These are phyloP conservation scores for Lepidocolaptes lacrymiger DNA, from an alignment of 2,797 vertebrate genomes.

Conservation along the genomic window DNA sequence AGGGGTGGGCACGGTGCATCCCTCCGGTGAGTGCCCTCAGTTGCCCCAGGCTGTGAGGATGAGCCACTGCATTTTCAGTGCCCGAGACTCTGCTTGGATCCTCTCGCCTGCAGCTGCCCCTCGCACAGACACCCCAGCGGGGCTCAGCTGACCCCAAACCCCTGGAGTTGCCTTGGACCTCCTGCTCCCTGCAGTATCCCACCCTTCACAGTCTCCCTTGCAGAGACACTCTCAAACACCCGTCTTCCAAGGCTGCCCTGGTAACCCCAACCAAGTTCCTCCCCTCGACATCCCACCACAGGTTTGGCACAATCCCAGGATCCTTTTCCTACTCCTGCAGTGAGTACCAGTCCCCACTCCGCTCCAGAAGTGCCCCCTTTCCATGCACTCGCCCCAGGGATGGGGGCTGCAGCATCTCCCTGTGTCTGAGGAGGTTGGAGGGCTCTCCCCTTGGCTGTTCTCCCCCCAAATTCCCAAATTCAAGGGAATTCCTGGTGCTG, in stretches of 20 bases:
- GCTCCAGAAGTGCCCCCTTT: neutral
- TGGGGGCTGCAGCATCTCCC: too few species aligned
- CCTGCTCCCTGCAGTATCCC: neutral
- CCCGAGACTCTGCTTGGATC: neutral
- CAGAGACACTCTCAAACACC: neutral
- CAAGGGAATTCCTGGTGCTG: neutral
- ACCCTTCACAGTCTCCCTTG: rapidly evolving
- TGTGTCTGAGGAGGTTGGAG: rapidly evolving
- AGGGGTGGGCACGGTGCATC: neutral
- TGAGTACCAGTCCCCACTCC: neutral
- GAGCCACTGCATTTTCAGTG: too few species aligned
- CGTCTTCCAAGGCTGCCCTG: rapidly evolving
- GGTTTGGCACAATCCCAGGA: neutral
- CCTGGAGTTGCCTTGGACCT: too few species aligned
- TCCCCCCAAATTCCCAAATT: neutral
- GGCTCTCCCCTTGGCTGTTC: neutral
- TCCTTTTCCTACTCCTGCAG: rapidly evolving
- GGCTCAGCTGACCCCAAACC: neutral
- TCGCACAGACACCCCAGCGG: rapidly evolving
- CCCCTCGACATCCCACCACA: rapidly evolving
- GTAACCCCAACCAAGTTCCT: neutral
- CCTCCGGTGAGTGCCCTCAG: neutral
- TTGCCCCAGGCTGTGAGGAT: too few species aligned
- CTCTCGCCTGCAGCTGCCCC: neutral
- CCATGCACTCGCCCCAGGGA: rapidly evolving